Evolutionary conservation across 2,797 vertebrate genomes (phyloP).

Genomic region (Monodelphis domestica): DNA sequence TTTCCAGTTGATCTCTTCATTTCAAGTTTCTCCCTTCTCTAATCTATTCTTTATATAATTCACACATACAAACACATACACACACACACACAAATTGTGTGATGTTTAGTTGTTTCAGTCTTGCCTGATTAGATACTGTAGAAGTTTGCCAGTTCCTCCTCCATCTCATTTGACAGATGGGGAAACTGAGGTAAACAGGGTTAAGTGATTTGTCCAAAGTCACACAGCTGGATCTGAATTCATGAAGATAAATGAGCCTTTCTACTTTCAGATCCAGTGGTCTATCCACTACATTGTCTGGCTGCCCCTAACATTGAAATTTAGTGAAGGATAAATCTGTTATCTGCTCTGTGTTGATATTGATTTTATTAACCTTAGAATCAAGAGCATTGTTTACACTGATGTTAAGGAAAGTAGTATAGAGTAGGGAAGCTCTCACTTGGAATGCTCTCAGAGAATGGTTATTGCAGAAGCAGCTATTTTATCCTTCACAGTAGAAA

Average conservation of each 20-base stretch:
- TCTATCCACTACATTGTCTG: too few species aligned
- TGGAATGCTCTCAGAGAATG: conserved; percentile 29
- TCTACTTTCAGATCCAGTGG: too few species aligned
- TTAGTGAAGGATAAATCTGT: background rate
- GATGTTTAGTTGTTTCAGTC: too few species aligned
- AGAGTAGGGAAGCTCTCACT: background rate
- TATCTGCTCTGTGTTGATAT: background rate
- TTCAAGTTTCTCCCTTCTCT: too few species aligned
- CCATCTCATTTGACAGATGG: background rate
- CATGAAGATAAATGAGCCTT: too few species aligned
- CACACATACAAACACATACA: background rate
- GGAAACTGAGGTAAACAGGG: background rate
- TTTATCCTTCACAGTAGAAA: background rate
- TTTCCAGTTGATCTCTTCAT: background rate
- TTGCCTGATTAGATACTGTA: too few species aligned
- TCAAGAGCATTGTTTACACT: background rate
- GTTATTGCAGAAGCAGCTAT: background rate
- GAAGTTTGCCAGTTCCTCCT: too few species aligned
- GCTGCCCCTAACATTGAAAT: background rate
- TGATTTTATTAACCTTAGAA: background rate
- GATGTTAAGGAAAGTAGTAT: conserved; percentile 8
- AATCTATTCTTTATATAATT: background rate
- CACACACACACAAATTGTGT: background rate
- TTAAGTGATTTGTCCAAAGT: background rate
- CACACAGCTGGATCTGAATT: too few species aligned